phyloP scores from a whole-genome alignment of 2,797 vertebrate species.

The Malurus leucopterus region DNA sequence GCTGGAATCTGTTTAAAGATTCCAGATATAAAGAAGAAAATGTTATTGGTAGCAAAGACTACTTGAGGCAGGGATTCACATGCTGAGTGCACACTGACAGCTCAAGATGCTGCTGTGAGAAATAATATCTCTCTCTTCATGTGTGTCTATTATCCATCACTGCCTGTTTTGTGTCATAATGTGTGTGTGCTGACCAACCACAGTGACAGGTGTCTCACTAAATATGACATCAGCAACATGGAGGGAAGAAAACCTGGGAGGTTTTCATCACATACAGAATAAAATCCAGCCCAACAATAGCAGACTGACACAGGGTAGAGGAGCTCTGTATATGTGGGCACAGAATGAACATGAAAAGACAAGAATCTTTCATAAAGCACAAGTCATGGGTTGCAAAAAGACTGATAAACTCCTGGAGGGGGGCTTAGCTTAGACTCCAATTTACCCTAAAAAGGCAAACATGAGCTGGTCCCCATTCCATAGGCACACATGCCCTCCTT shows the following conservation, averaged over 20 bases:
- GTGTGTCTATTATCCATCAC: background rate
- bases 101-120: background rate
- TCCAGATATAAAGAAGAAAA: background rate
- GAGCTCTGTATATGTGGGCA: background rate
- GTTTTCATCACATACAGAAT: background rate
- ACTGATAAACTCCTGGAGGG: background rate
- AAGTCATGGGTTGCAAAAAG: background rate
- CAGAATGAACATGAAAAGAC: background rate
- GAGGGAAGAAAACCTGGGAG: background rate
- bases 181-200: background rate
- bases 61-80: background rate
- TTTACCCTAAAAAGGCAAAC: background rate
- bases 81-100: background rate
- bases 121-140: background rate
- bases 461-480: background rate
- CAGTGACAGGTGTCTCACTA: background rate
- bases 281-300: background rate
- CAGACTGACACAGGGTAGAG: background rate
- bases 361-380: background rate
- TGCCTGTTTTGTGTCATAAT: background rate
- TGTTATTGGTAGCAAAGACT: background rate
- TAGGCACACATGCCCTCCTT: background rate
- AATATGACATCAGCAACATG: fast-evolving
- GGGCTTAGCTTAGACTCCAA: background rate
- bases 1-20: background rate